Conservation (phyloP, 2,113 vertebrate species). For the Onychorhynchus coronatus region DNA sequence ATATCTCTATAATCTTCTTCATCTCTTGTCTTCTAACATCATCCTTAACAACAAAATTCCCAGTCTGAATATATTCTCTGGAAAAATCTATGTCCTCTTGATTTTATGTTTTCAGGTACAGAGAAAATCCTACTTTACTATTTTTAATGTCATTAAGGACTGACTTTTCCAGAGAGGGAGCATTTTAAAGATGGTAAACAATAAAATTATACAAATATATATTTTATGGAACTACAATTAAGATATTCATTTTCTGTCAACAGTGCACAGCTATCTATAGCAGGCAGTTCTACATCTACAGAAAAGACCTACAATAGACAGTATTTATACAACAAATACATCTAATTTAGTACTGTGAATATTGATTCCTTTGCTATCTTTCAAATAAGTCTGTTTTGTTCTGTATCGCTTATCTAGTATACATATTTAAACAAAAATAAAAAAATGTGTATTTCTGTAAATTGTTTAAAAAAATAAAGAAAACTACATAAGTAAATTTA, state of each 20-base stretch:
- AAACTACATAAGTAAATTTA: not conserved
- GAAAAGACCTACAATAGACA: not conserved
- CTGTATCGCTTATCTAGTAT: not conserved
- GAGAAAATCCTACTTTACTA: not conserved
- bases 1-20: not conserved
- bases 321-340: not conserved
- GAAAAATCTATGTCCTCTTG: not conserved
- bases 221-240: not conserved
- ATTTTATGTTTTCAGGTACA: not conserved
- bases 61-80: not conserved
- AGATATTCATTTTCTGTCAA: not conserved
- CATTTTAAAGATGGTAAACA: not conserved
- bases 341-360: not conserved
- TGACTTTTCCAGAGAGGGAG: not conserved
- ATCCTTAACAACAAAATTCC: not conserved
- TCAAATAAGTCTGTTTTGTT: not conserved
- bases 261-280: not conserved
- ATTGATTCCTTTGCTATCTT: not conserved
- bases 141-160: not conserved
- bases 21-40: not conserved
- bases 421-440: not conserved
- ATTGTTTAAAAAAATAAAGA: not conserved
- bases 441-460: not conserved
- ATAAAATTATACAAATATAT: not conserved
- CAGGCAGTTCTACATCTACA: not conserved